phyloP scores from a whole-genome alignment of 2,113 vertebrate species.

The Tychaedon coryphoeus region DNA sequence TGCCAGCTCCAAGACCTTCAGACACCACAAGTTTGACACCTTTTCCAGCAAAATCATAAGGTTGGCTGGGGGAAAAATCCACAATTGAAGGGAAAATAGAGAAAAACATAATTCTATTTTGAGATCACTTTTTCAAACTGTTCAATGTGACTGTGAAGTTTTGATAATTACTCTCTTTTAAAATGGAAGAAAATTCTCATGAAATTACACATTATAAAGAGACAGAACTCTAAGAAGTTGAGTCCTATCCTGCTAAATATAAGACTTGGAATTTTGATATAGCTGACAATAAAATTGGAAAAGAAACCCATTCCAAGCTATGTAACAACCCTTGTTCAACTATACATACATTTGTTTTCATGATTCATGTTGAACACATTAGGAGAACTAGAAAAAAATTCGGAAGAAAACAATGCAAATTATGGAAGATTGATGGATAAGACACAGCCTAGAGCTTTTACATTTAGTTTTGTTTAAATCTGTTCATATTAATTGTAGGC shows the following conservation, averaged over 20 bases:
- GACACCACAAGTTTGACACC: background rate
- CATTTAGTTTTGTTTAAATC: background rate
- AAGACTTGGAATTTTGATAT: background rate
- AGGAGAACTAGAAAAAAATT: background rate
- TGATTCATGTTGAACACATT: accelerated
- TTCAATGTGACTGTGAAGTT: background rate
- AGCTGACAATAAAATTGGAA: background rate
- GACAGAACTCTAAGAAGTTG: background rate
- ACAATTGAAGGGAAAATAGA: background rate
- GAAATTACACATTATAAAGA: background rate
- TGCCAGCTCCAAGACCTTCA: background rate
- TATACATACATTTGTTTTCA: background rate
- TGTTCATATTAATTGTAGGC: background rate
- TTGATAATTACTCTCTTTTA: background rate
- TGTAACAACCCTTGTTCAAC: background rate
- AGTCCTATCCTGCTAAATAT: background rate
- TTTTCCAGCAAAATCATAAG: background rate
- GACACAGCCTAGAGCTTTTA: background rate
- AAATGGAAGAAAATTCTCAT: background rate
- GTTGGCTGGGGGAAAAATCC: background rate
- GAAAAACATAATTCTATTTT: background rate
- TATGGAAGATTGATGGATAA: background rate
- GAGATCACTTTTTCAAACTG: background rate
- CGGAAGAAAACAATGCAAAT: background rate
- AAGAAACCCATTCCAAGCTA: background rate